Percentiles rank a stretch among this genome's conserved stretches.
These are phyloP conservation scores for Nemoura dubitans DNA, from an alignment of 2,888 invertebrate species.

Conservation along the genomic window DNA sequence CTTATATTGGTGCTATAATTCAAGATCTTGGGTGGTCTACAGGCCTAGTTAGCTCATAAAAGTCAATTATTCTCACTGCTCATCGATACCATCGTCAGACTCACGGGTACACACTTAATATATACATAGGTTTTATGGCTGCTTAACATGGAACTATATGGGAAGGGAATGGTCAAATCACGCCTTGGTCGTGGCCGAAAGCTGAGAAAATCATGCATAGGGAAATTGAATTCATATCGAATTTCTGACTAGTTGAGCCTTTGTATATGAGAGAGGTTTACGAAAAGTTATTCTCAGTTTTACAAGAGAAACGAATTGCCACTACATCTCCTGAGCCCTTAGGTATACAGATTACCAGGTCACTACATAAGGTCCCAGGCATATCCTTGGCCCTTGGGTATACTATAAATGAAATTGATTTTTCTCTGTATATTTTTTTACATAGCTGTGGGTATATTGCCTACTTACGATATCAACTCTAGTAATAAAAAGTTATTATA, in stretches of 20 bases:
- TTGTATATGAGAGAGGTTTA: background rate
- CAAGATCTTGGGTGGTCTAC: constrained; percentile 36
- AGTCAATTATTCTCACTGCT: constrained; percentile 41
- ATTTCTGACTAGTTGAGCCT: background rate
- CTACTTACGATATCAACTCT: background rate
- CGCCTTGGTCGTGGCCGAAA: background rate
- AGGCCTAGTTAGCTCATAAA: constrained; percentile 37
- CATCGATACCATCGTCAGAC: constrained; percentile 23
- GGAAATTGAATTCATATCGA: background rate
- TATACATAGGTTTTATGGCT: constrained; percentile 25
- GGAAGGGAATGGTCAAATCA: background rate
- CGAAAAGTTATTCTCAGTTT: background rate
- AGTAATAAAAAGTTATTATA: background rate
- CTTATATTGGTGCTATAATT: constrained; percentile 31
- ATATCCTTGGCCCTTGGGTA: too few relatives aligned
- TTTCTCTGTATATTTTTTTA: background rate
- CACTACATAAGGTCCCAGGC: too few relatives aligned
- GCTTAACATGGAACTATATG: constrained; percentile 27
- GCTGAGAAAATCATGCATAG: background rate
- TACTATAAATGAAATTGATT: background rate
- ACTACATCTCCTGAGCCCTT: background rate
- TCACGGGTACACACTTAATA: background rate
- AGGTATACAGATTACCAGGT: too few relatives aligned
- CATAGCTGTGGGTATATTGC: background rate
- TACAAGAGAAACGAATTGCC: background rate